These are phyloP conservation scores for Lasioglossum zephyrum DNA, from an alignment of 2,888 invertebrate species.

Conservation along the genomic window DNA sequence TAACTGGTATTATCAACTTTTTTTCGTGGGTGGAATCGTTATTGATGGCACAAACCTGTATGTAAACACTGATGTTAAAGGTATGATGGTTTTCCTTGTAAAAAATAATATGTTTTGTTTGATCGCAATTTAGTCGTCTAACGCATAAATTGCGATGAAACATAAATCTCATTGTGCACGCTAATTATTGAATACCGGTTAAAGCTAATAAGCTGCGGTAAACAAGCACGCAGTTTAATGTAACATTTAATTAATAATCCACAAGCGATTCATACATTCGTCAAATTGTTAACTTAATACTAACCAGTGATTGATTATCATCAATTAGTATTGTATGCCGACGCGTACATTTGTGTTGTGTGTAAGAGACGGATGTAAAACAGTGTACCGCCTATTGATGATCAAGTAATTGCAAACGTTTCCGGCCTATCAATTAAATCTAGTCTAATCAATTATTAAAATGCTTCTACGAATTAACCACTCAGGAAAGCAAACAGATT, in stretches of 20 bases:
- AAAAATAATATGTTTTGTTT: background rate
- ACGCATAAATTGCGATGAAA: no score
- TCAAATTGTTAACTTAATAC: background rate
- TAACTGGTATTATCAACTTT: no score
- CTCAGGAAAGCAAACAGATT: background rate
- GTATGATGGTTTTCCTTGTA: background rate
- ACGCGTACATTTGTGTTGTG: background rate
- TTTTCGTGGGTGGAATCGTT: no score
- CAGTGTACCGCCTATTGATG: background rate
- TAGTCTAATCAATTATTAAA: background rate
- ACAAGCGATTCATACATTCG: background rate
- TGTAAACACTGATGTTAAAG: no score
- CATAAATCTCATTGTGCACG: background rate
- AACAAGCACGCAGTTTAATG: background rate
- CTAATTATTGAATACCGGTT: background rate
- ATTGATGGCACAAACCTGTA: no score
- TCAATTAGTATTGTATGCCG: constrained; percentile 8
- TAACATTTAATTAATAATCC: constrained; percentile 7
- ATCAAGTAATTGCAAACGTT: background rate
- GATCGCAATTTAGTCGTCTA: background rate
- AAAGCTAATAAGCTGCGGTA: background rate
- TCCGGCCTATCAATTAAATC: background rate
- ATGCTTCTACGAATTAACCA: background rate
- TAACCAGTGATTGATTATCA: background rate
- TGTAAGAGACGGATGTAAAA: background rate